phyloP scores from a whole-genome alignment of 1,140 invertebrate genomes.

The Pachypeltis micranthus region DNA sequence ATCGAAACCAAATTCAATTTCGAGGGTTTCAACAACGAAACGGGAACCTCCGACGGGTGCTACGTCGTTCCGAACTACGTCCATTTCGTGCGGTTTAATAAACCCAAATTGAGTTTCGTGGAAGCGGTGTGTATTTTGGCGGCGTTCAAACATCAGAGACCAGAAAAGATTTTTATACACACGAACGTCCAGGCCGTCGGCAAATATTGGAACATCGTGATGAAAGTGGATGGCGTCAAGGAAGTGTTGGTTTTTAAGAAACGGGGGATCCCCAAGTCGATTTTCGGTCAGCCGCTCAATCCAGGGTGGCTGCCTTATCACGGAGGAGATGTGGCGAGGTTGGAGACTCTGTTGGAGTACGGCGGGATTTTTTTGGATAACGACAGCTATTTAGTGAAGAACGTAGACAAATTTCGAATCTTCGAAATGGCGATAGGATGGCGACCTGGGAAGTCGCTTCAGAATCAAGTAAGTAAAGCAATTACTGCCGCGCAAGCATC shows the following conservation, averaged over 20 bases:
- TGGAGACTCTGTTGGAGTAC: conserved; percentile 22
- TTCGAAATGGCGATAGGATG: conserved; percentile 36
- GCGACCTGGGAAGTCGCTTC: too few species aligned
- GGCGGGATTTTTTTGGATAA: conserved; percentile 28
- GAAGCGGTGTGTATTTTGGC: conserved; percentile 22
- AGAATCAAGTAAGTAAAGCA: too few species aligned
- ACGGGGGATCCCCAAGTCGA: conserved; percentile 23
- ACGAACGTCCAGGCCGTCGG: conserved; percentile 22
- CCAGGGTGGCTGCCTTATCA: conserved; percentile 18
- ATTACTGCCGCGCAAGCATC: too few species aligned
- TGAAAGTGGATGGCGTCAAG: conserved; percentile 15
- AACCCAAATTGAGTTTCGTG: conserved; percentile 18
- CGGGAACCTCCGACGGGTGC: conserved; percentile 18
- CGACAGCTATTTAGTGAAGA: conserved; percentile 23
- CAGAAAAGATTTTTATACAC: conserved; percentile 25
- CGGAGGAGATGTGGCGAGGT: conserved; percentile 23
- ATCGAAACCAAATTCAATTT: too few species aligned
- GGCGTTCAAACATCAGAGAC: conserved; percentile 24
- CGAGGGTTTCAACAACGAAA: conserved; percentile 25
- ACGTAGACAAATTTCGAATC: conserved; percentile 22
- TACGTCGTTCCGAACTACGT: conserved; percentile 27
- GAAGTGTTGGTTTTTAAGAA: conserved; percentile 17
- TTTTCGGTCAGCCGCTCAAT: conserved; percentile 29
- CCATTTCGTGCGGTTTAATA: conserved; percentile 22
- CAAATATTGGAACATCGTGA: conserved; percentile 24